Evolutionary conservation across 2,797 vertebrate genomes (phyloP).

Genomic region (Otolemur crassicaudatus): DNA sequence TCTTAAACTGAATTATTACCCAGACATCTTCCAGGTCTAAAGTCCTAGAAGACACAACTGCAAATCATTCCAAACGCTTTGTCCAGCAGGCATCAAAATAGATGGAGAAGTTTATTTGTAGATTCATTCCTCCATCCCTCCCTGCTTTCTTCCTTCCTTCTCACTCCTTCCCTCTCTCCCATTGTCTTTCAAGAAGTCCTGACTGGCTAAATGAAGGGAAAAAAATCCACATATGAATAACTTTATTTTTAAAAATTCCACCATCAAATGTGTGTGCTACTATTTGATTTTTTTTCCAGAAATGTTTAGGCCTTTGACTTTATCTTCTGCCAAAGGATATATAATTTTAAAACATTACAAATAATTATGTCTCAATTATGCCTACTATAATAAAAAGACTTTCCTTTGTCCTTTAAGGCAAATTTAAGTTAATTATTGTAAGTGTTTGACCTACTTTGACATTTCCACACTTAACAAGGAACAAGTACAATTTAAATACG

Average conservation of each 20-base stretch:
- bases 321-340: background rate
- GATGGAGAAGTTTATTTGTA: background rate
- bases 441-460: background rate
- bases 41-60: background rate
- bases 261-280: background rate
- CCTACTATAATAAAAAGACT: background rate
- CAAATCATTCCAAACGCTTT: conserved; percentile 28
- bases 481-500: background rate
- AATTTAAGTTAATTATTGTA: background rate
- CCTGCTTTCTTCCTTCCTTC: background rate
- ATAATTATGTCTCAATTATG: background rate
- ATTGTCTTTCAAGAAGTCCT: background rate
- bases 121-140: accelerated
- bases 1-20: background rate
- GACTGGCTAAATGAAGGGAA: background rate
- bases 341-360: background rate
- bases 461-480: background rate
- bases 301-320: background rate
- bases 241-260: background rate
- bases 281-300: background rate
- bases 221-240: background rate
- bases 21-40: background rate
- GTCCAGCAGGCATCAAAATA: background rate
- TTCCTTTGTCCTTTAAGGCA: background rate
- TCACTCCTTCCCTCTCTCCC: background rate